Conservation (phyloP, 92 coral and sea anemone genomes). For the Paramuricea clavata region DNA sequence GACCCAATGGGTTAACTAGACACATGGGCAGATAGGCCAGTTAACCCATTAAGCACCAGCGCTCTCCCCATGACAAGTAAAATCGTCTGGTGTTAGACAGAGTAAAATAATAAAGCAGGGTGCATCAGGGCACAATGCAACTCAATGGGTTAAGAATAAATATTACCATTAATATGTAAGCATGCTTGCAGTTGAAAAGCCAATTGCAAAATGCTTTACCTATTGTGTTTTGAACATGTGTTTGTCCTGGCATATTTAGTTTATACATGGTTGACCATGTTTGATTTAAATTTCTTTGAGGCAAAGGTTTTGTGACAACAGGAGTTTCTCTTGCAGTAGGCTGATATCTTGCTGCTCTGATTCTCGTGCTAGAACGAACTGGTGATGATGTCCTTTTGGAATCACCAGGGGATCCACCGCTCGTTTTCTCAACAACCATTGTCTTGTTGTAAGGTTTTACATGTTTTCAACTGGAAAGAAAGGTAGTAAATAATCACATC, state of each 20-base stretch:
- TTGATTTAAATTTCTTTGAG: slow-evolving; percentile 19
- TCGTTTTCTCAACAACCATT: slow-evolving; percentile 22
- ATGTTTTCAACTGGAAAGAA: not conserved
- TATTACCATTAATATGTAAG: too few relatives aligned
- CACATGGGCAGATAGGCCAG: too few relatives aligned
- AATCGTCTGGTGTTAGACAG: too few relatives aligned
- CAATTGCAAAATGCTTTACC: too few relatives aligned
- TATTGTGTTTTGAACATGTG: not conserved
- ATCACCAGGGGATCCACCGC: not conserved
- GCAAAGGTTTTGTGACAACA: not conserved
- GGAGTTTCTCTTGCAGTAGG: slow-evolving; percentile 20
- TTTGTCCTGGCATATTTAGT: slow-evolving; percentile 15
- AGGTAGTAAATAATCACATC: not conserved
- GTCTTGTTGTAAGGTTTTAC: not conserved
- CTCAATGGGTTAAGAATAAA: too few relatives aligned
- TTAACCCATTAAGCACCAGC: too few relatives aligned
- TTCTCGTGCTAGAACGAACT: slow-evolving; percentile 1
- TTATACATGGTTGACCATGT: slow-evolving; percentile 15
- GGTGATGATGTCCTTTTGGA: not conserved
- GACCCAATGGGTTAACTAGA: too few relatives aligned
- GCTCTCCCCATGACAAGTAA: too few relatives aligned
- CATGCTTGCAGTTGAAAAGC: too few relatives aligned
- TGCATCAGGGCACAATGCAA: not conserved
- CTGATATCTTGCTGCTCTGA: not conserved
- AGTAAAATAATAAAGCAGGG: too few relatives aligned